Base-by-base conservation (phyloP, 2,113 vertebrate genomes). In the Serilophus lunatus region DNA sequence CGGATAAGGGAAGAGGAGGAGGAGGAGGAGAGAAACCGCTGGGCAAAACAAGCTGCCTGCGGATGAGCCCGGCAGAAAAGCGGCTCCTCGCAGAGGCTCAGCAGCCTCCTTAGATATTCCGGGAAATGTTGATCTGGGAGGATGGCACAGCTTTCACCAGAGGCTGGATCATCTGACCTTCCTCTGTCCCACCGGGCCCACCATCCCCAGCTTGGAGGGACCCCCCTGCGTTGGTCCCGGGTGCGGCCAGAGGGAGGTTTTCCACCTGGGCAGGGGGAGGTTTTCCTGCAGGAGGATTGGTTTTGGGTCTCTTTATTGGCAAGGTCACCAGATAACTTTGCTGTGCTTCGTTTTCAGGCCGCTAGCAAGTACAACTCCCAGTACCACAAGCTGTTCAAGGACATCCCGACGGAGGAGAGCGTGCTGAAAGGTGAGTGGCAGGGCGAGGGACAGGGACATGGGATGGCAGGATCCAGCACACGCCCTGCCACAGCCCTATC, bases 311-410 rank as follows among this genome's bases (percentile, higher is more conserved):
- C 56, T 25, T 57, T 38, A 18, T 82, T 14, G 0, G 18, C 70
- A 63, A 77, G 83, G 42, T 75, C 90, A 33, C 44, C 0, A 2
- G 66, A 9, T 88, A 82, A 86, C 85, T 84, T 63, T 24, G 31
- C 65, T 98, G 95, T 96, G 96, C 95, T 98, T 95, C 93, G 54
- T 97, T 98, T 98, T 92, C 98, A 99, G 99, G 98, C 98, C 5
- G 98, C 98, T 97, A 99, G 98, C 98, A 99, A 99, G 98, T 99
- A 99, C 98, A 99, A 99, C 98, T 98, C 98, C 25, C 99, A 99
- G 96, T 99, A 99, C 98, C 99, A 99, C 98, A 99, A 99, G 97
- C 98, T 99, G 90, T 99, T 99, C 98, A 99, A 98, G 98, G 98
- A 98, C 57, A 98, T 99, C 88, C 98, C 99, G 42, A 98, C 98